Conservation (phyloP, 2,113 vertebrate species). For the Echinops telfairi region DNA sequence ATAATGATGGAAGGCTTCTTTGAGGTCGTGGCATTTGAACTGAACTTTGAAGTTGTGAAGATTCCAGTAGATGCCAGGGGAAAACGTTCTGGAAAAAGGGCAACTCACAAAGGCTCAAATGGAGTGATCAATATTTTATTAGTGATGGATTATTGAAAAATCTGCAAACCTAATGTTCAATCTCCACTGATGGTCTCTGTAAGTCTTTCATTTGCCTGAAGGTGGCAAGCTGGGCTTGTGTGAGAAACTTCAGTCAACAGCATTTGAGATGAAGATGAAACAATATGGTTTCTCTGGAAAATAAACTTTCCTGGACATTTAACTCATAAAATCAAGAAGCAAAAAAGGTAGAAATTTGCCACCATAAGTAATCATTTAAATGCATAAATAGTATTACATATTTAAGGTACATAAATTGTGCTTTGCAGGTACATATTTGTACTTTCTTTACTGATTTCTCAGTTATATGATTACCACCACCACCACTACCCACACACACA, state of each 20-base stretch:
- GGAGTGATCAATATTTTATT: conserved; percentile 28
- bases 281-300: background rate
- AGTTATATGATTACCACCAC: background rate
- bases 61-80: conserved; percentile 15
- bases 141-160: conserved; percentile 63
- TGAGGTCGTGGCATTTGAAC: conserved; percentile 23
- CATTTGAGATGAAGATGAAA: conserved; percentile 54
- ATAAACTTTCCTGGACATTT: conserved; percentile 35
- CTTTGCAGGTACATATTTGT: conserved; percentile 52
- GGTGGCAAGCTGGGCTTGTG: conserved; percentile 84
- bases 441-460: conserved; percentile 54
- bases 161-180: conserved; percentile 55
- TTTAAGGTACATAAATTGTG: background rate
- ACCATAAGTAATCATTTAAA: background rate
- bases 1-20: conserved; percentile 4
- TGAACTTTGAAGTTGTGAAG: conserved; percentile 27
- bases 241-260: conserved; percentile 13
- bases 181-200: conserved; percentile 65
- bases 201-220: conserved; percentile 80
- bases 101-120: conserved; percentile 35
- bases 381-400: background rate
- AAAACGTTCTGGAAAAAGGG: conserved; percentile 26
- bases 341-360: background rate
- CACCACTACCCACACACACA: background rate
- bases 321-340: conserved; percentile 35